phyloP scores from a whole-genome alignment of 2,797 vertebrate species.

The Parotocinclus haroldoi region DNA sequence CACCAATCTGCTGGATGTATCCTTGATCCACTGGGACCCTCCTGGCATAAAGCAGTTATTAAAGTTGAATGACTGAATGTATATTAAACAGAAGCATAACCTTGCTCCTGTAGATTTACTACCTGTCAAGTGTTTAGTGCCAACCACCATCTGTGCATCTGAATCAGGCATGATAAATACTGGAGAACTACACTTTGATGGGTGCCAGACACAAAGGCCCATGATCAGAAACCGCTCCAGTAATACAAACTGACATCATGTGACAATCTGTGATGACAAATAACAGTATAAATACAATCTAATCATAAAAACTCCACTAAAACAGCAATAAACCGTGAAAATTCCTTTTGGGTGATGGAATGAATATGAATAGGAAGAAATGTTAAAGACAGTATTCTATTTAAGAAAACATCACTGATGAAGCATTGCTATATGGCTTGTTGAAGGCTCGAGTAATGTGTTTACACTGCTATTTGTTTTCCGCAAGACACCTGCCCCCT shows the following conservation, averaged over 20 bases:
- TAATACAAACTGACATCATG: too few species aligned
- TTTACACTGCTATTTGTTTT: conserved; percentile 52
- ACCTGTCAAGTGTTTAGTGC: neutral
- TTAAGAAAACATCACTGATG: conserved; percentile 42
- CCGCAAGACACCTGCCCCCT: conserved; percentile 62
- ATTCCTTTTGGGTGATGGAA: neutral
- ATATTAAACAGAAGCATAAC: neutral
- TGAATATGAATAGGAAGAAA: conserved; percentile 8
- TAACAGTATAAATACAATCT: too few species aligned
- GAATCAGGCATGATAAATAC: neutral
- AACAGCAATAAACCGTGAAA: too few species aligned
- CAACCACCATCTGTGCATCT: neutral
- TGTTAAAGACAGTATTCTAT: conserved; percentile 15
- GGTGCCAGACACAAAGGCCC: too few species aligned
- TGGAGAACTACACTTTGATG: neutral
- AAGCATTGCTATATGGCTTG: conserved; percentile 23
- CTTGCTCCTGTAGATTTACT: neutral
- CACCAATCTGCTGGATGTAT: too few species aligned
- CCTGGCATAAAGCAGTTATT: neutral
- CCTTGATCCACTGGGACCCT: neutral
- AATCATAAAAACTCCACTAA: too few species aligned
- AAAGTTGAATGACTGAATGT: neutral
- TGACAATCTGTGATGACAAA: too few species aligned
- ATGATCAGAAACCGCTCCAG: too few species aligned
- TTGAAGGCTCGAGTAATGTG: conserved; percentile 54